phyloP scores from a whole-genome alignment of 2,888 invertebrate genomes.

The Pycnomerus fuliginosus region DNA sequence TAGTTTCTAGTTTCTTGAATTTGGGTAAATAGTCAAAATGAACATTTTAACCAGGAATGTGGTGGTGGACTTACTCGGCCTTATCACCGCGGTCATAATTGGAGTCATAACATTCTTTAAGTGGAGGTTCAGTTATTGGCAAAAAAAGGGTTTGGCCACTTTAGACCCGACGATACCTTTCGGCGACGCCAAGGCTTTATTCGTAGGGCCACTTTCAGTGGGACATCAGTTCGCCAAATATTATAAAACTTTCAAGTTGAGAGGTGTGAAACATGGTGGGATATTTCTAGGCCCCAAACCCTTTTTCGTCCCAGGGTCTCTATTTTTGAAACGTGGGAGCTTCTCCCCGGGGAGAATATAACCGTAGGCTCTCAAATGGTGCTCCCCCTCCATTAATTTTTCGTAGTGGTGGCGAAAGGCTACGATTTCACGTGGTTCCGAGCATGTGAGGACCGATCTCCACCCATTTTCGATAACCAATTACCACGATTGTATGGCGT shows the following conservation, averaged over 20 bases:
- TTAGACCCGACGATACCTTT: slow-evolving; percentile 1
- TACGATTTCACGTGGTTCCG: too few species aligned
- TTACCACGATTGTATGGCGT: too few species aligned
- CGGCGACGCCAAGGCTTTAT: not conserved
- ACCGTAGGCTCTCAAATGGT: too few species aligned
- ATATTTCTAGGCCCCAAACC: not conserved
- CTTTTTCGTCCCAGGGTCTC: slow-evolving; percentile 19
- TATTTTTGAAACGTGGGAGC: too few species aligned
- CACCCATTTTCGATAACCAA: too few species aligned
- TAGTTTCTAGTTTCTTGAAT: too few species aligned
- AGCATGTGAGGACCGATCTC: too few species aligned
- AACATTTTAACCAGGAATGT: not conserved
- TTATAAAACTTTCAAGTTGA: slow-evolving; percentile 4
- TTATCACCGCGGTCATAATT: not conserved
- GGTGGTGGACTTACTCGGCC: not conserved
- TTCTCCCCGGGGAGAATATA: too few species aligned
- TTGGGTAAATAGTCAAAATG: too few species aligned
- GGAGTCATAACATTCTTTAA: not conserved
- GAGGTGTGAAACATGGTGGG: slow-evolving; percentile 9
- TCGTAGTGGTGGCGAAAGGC: too few species aligned
- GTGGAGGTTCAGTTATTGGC: slow-evolving; percentile 3
- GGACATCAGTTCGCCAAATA: slow-evolving; percentile 6
- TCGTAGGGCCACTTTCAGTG: not conserved
- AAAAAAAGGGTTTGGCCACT: not conserved
- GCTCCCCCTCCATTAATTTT: too few species aligned